Percentiles rank a stretch among this genome's conserved stretches.
Conservation (phyloP, 2,888 invertebrate genomes). For the Dynastes maya region DNA sequence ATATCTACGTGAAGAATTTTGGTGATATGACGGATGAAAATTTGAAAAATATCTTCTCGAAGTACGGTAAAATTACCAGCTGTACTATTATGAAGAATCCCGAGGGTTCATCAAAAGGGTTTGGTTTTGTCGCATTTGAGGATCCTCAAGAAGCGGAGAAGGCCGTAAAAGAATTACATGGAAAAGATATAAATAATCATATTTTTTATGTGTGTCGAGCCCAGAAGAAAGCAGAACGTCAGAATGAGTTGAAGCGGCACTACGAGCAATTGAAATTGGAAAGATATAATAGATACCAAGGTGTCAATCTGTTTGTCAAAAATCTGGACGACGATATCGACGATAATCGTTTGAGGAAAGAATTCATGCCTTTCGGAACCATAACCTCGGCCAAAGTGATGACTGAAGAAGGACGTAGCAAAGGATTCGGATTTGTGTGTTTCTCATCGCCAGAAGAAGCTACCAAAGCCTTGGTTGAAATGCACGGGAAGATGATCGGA, state of each 20-base stretch:
- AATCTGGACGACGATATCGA: slow-evolving; percentile 67
- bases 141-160: slow-evolving; percentile 95
- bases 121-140: slow-evolving; percentile 98
- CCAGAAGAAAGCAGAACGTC: slow-evolving; percentile 98
- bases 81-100: slow-evolving; percentile 93
- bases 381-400: slow-evolving; percentile 82
- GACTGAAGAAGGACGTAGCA: slow-evolving; percentile 73
- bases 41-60: slow-evolving; percentile 90
- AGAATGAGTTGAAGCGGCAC: slow-evolving; percentile 94
- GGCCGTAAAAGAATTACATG: slow-evolving; percentile 93
- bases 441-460: slow-evolving; percentile 81
- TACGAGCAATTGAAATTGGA: slow-evolving; percentile 96
- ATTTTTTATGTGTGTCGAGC: slow-evolving; percentile 96
- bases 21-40: slow-evolving; percentile 93
- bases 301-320: slow-evolving; percentile 59
- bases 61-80: slow-evolving; percentile 93
- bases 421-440: slow-evolving; percentile 81
- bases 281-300: slow-evolving; percentile 79
- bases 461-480: slow-evolving; percentile 79
- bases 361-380: slow-evolving; percentile 78
- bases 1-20: slow-evolving; percentile 99
- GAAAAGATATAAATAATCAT: slow-evolving; percentile 85
- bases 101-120: slow-evolving; percentile 96
- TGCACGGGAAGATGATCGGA: slow-evolving; percentile 78
- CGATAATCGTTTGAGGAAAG: slow-evolving; percentile 77